Percentiles rank a stretch among this genome's conserved stretches.
Evolutionary conservation across 2,113 vertebrate species (phyloP).

Genomic region (Macroglossus sobrinus): DNA sequence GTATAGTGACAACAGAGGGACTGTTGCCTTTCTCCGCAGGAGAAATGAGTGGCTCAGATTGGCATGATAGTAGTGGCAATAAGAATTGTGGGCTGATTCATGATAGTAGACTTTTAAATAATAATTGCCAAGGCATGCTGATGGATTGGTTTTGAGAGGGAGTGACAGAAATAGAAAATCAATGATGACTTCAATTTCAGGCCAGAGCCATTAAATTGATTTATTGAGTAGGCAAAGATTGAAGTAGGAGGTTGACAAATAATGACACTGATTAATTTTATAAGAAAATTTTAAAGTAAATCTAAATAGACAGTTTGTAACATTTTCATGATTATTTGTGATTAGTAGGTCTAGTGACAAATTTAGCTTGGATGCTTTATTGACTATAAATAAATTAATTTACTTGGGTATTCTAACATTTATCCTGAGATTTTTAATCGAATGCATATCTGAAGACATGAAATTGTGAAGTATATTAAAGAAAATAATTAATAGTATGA

Average conservation of each 20-base stretch:
- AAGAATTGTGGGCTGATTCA: background rate
- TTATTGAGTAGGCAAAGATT: background rate
- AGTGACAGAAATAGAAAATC: background rate
- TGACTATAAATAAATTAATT: constrained; percentile 30
- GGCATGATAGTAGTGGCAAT: background rate
- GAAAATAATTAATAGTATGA: background rate
- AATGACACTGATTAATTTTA: constrained; percentile 25
- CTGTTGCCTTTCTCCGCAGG: background rate
- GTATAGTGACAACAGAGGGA: background rate
- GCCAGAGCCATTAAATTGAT: background rate
- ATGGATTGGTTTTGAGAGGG: background rate
- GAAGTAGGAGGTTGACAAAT: background rate
- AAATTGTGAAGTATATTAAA: background rate
- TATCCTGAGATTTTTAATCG: background rate
- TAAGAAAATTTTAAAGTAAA: constrained; percentile 23
- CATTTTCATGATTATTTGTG: background rate
- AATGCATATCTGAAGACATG: background rate
- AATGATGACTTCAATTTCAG: background rate
- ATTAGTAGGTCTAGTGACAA: background rate
- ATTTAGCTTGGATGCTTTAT: background rate
- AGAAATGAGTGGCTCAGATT: background rate
- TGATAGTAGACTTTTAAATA: background rate
- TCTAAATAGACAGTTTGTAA: background rate
- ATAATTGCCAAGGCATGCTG: background rate
- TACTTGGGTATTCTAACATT: background rate